phyloP scores from a whole-genome alignment of 2,888 invertebrate genomes.

The Serripes groenlandicus region DNA sequence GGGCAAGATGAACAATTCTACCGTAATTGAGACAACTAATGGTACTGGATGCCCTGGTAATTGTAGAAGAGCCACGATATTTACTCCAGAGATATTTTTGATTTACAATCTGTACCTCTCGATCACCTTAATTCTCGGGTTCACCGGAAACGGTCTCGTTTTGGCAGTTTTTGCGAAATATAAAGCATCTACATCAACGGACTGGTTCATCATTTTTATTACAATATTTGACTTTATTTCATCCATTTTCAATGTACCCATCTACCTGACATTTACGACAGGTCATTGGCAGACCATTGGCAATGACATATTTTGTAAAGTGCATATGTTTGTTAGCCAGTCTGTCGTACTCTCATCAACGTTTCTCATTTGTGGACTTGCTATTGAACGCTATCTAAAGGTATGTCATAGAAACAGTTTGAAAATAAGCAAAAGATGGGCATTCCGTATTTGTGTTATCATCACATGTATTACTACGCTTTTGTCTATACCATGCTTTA shows the following conservation, averaged over 20 bases:
- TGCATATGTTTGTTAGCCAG: conserved; percentile 60
- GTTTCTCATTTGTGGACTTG: conserved; percentile 55
- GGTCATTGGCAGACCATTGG: conserved; percentile 47
- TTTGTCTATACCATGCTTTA: conserved; percentile 47
- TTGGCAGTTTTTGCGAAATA: conserved; percentile 43
- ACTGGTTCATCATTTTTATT: conserved; percentile 62
- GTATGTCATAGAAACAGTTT: conserved; percentile 24
- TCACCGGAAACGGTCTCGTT: conserved; percentile 43
- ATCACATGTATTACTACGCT: conserved; percentile 26
- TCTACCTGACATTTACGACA: conserved; percentile 56
- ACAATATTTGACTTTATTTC: conserved; percentile 54
- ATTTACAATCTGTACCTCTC: conserved; percentile 50
- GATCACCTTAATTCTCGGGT: conserved; percentile 37
- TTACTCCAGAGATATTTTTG: background rate
- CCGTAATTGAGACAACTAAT: background rate
- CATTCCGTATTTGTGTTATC: conserved; percentile 33
- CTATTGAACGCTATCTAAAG: conserved; percentile 54
- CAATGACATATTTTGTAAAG: conserved; percentile 45
- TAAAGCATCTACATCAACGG: conserved; percentile 44
- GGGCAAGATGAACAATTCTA: background rate
- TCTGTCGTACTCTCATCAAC: conserved; percentile 45
- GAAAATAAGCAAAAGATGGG: conserved; percentile 16
- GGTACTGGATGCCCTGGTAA: background rate
- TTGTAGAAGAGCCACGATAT: background rate
- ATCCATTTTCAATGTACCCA: conserved; percentile 45